Conservation (phyloP, 2,113 vertebrate species). For the Spilogale gracilis region DNA sequence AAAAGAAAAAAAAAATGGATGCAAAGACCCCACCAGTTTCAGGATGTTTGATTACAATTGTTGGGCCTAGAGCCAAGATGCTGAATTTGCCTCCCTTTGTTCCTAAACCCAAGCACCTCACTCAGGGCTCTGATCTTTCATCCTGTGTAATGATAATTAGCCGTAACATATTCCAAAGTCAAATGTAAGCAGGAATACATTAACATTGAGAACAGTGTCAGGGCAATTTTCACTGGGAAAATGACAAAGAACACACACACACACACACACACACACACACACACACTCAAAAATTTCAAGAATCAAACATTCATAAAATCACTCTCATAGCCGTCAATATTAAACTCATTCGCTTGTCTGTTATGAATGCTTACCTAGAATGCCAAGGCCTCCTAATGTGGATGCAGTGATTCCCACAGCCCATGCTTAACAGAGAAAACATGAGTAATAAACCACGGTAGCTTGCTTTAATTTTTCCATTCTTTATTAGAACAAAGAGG, state of each 20-base stretch:
- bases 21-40: constrained; percentile 80
- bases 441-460: constrained; percentile 66
- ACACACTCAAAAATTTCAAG: constrained; percentile 51
- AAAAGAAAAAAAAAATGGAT: constrained; percentile 56
- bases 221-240: constrained; percentile 89
- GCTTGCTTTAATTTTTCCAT: constrained; percentile 67
- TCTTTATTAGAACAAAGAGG: constrained; percentile 76
- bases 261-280: constrained; percentile 75
- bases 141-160: constrained; percentile 97
- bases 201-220: constrained; percentile 92
- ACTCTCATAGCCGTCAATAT: constrained; percentile 69
- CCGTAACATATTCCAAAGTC: constrained; percentile 98
- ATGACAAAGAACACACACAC: constrained; percentile 91
- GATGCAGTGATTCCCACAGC: constrained; percentile 63
- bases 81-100: constrained; percentile 93
- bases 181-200: constrained; percentile 96
- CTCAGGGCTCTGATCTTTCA: constrained; percentile 91
- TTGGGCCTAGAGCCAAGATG: constrained; percentile 91
- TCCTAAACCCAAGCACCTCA: constrained; percentile 89
- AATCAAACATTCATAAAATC: constrained; percentile 75
- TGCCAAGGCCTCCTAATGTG: constrained; percentile 64
- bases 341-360: constrained; percentile 76
- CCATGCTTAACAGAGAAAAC: constrained; percentile 75
- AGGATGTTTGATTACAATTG: constrained; percentile 87
- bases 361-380: constrained; percentile 76